These are phyloP conservation scores for Chesias legatella DNA, from an alignment of 2,888 invertebrate species.

Conservation along the genomic window DNA sequence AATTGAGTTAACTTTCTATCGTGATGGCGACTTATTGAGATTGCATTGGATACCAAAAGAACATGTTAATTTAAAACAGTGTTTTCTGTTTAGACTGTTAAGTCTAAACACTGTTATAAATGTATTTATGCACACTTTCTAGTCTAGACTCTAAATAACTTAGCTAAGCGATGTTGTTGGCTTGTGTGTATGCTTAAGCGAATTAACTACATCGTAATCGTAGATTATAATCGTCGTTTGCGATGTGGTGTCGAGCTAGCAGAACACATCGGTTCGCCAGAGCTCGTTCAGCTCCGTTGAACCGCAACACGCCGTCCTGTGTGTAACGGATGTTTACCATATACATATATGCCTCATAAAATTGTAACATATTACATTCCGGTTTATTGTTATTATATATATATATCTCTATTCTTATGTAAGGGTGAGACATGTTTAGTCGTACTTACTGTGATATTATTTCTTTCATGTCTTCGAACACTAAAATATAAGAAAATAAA, in stretches of 20 bases:
- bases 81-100: no score
- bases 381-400: not conserved
- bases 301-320: conserved; percentile 68
- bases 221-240: conserved; percentile 9
- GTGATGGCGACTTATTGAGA: conserved; percentile 30
- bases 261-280: conserved; percentile 38
- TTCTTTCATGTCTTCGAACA: no score
- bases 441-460: no score
- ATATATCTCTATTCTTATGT: no score
- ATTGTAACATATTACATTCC: conserved; percentile 3
- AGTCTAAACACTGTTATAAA: conserved; percentile 16
- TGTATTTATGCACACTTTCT: conserved; percentile 61
- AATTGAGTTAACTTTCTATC: conserved; percentile 65
- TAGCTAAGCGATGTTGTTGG: conserved; percentile 49
- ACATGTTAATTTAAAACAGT: no score
- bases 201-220: conserved; percentile 31
- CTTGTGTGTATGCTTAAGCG: conserved; percentile 43
- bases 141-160: conserved; percentile 49
- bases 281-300: conserved; percentile 74
- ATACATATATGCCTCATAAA: conserved; percentile 44
- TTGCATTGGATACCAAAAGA: no score
- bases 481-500: no score
- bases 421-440: no score
- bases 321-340: conserved; percentile 68
- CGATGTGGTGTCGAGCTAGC: conserved; percentile 30